Base-by-base conservation (phyloP, 2,113 vertebrate genomes). In the Hoplias malabaricus region DNA sequence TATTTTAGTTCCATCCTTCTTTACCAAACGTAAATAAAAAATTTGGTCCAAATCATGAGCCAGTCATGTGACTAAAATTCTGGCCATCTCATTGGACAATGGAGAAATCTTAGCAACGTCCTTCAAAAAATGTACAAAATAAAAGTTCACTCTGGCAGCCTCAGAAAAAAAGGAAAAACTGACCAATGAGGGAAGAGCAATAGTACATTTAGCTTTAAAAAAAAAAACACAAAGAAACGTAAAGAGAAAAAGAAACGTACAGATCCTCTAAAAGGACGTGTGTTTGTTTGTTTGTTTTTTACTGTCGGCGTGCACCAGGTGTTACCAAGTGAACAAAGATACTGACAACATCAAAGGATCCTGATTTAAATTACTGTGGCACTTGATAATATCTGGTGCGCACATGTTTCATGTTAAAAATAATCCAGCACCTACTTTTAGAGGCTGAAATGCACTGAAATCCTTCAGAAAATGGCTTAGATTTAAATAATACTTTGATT, bases 41-140 rank as follows among this genome's bases (percentile, higher is more conserved):
- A 54, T 57, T 40, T 38, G 73, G 72, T 23, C 73, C 81, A 75
- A 70, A 53, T 71, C 68, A 72, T 72, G 33, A 72, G 73, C 73
- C 69, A 71, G 42, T 72, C 81, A 67, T 62, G 34, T 73, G 59
- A 68, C 46, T n/a, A n/a, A 16, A 27, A n/a, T 40, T 50, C 48
- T 42, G 48, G 73, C 77, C 68, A 9, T 50, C 36, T 80, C 81
- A 73, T 40, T 76, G 61, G 62, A 62, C 54, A 3, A 40, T 72
- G n/a, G 38, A 12, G 13, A 48, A 42, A 25, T 34, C 33, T 61
- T 29, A 46, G 2, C 59, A 31, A 63, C 59, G 21, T 33, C 59
- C 59, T n/a, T 61, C 27, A 68, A 29, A 53, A 4, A 13, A 40
- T 42, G 23, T 23, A 23, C 27, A 3, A 13, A 38, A 63, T 19